Evolutionary conservation across 1,140 invertebrate species (phyloP), one percentile per base, ranked within the genome.

Genomic region (Danaus plexippus): DNA sequence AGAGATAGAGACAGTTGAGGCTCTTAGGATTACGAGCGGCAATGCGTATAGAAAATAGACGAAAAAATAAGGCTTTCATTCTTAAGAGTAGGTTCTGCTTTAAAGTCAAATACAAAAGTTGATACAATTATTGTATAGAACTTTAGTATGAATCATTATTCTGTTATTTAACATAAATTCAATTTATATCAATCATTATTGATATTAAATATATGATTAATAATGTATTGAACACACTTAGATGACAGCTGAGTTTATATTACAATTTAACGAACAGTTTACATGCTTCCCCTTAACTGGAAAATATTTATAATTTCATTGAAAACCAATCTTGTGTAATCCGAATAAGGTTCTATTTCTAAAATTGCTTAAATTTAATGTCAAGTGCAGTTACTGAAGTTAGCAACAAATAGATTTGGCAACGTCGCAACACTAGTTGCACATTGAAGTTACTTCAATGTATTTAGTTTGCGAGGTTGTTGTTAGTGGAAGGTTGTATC

Each of bases 1-100:
- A 63, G 61, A 57, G 40, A 70, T 55, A 63, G 54, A 51, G 57
- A 66, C 32, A 67, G 69, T 75, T 69, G 58, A 75, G 73, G 73
- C 76, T 75, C 69, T 72, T 49, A 69, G 59, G 73, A 71, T 59
- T 73, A 71, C 64, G 65, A 56, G 52, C 64, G 69, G 69, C 69
- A 73, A 66, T 72, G 64, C 70, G 70, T 66, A 47, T 77, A 67
- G 69, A 72, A 76, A 73, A 72, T 74, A 54, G 69, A 66, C 70
- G 69, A 70, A 77, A 85, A 75, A 81, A 73, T 77, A 59, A 77
- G 77, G 77, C 75, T 80, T 82, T 77, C 66, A 50, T 62, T 53
- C 61, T 82, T 82, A 82, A 85, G 79, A 72, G 46, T 55, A 70
- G 69, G 68, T 47, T 11, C 22, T 32, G 22, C 22, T 6, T 32